These are phyloP conservation scores for Drosophila ohnishii DNA, from an alignment of 1,140 invertebrate genomes.

Conservation along the genomic window DNA sequence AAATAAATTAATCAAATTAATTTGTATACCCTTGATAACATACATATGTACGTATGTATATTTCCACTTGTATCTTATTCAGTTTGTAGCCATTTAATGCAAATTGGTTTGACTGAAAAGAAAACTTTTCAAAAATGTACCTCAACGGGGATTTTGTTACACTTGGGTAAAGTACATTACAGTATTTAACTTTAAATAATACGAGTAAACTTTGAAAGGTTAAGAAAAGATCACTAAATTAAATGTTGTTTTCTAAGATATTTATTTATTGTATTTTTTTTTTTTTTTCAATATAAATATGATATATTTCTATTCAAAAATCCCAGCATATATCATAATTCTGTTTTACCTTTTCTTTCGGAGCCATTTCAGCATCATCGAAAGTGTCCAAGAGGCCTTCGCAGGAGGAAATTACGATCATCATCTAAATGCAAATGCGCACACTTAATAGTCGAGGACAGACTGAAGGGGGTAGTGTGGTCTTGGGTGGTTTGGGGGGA, in stretches of 20 bases:
- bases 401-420: slow-evolving; percentile 54
- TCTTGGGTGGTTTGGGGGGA: background rate
- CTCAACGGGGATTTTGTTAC: background rate
- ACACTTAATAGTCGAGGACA: slow-evolving; percentile 59
- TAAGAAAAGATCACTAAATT: background rate
- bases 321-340: too few relatives aligned
- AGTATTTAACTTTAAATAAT: background rate
- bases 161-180: background rate
- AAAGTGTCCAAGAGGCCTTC: slow-evolving; percentile 25
- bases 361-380: slow-evolving; percentile 15
- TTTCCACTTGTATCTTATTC: background rate
- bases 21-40: too few relatives aligned
- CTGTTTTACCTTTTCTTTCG: background rate
- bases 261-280: too few relatives aligned
- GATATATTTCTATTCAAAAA: background rate
- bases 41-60: background rate
- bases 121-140: background rate
- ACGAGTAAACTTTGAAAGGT: background rate
- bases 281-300: too few relatives aligned
- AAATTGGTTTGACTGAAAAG: background rate
- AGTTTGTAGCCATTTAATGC: slow-evolving; percentile 3
- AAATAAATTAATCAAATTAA: too few relatives aligned
- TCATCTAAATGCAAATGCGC: slow-evolving; percentile 77
- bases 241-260: too few relatives aligned
- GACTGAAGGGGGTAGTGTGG: background rate